A percentile compares a stretch with the other conserved stretches of the same genome.
phyloP scores from a whole-genome alignment of 2,888 invertebrate species.

The Ligdia adustata region DNA sequence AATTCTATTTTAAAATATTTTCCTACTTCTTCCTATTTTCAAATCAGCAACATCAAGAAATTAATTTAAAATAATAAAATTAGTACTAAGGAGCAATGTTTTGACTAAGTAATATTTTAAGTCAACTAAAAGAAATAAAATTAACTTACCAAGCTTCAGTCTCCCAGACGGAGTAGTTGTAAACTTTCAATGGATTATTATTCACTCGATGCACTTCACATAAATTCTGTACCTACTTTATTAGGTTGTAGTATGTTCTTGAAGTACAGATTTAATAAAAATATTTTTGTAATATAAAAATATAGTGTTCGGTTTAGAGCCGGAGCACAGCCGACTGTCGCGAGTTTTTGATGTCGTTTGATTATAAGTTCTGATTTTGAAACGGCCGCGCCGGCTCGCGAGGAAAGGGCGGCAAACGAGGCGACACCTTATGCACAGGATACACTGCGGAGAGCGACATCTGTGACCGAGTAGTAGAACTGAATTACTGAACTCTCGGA shows the following conservation, averaged over 20 bases:
- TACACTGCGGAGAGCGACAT: conserved; percentile 43
- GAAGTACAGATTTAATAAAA: not conserved
- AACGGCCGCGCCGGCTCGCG: conserved; percentile 58
- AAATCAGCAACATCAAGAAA: too few relatives aligned
- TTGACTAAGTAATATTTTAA: not conserved
- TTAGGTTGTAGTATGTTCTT: not conserved
- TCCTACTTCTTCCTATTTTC: too few relatives aligned
- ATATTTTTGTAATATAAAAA: conserved; percentile 7
- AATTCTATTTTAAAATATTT: too few relatives aligned
- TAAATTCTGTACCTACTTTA: not conserved
- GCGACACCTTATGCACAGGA: conserved; percentile 53
- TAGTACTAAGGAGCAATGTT: not conserved
- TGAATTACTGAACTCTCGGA: too few relatives aligned
- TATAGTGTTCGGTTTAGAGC: conserved; percentile 9
- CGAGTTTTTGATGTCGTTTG: conserved; percentile 77
- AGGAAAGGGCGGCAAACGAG: conserved; percentile 42
- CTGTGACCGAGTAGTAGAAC: conserved; percentile 52
- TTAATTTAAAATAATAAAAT: too few relatives aligned
- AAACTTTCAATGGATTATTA: not conserved
- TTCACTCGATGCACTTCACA: conserved; percentile 28
- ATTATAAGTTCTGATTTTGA: conserved; percentile 65
- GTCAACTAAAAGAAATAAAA: conserved; percentile 2
- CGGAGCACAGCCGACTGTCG: conserved; percentile 51
- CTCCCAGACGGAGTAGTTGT: conserved; percentile 8
- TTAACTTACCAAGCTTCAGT: conserved; percentile 27